Percentiles rank a stretch among this genome's conserved stretches.
Evolutionary conservation across 64 coral and sea anemone species (phyloP).

Genomic region (Montipora capricornis): DNA sequence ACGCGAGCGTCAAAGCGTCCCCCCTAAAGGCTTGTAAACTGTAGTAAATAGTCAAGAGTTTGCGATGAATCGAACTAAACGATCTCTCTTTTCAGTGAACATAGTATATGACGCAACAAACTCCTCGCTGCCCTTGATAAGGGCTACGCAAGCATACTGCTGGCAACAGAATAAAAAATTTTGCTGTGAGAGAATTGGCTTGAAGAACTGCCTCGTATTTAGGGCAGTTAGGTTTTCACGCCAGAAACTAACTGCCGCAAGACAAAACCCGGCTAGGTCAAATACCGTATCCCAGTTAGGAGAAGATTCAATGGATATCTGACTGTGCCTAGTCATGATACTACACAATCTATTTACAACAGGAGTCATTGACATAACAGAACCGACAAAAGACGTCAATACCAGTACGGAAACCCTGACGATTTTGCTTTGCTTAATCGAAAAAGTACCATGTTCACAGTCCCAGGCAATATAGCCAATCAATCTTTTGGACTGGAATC

Average conservation of each 20-base stretch:
- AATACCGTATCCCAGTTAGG: slow-evolving; percentile 30
- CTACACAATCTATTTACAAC: slow-evolving; percentile 29
- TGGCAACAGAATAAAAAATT: slow-evolving; percentile 53
- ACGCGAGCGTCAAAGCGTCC: not conserved
- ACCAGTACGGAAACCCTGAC: not conserved
- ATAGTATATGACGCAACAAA: not conserved
- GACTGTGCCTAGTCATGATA: slow-evolving; percentile 44
- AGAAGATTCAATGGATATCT: slow-evolving; percentile 33
- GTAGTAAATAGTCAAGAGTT: slow-evolving; percentile 38
- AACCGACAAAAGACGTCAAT: slow-evolving; percentile 24
- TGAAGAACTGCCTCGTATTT: not conserved
- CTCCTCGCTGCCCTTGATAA: not conserved
- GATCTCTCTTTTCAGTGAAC: slow-evolving; percentile 46
- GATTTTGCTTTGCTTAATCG: slow-evolving; percentile 23
- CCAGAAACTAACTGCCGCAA: not conserved
- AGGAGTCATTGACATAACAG: slow-evolving; percentile 43
- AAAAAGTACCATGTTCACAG: not conserved
- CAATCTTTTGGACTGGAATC: slow-evolving; percentile 34
- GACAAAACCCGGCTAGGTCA: slow-evolving; percentile 30
- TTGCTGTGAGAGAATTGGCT: not conserved
- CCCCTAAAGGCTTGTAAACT: slow-evolving; percentile 58
- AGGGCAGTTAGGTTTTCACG: too few species aligned
- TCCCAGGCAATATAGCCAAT: slow-evolving; percentile 58
- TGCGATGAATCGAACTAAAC: slow-evolving; percentile 24
- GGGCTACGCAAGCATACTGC: slow-evolving; percentile 24